Conservation (phyloP, 1,140 invertebrate genomes). For the Aphis craccivora region DNA sequence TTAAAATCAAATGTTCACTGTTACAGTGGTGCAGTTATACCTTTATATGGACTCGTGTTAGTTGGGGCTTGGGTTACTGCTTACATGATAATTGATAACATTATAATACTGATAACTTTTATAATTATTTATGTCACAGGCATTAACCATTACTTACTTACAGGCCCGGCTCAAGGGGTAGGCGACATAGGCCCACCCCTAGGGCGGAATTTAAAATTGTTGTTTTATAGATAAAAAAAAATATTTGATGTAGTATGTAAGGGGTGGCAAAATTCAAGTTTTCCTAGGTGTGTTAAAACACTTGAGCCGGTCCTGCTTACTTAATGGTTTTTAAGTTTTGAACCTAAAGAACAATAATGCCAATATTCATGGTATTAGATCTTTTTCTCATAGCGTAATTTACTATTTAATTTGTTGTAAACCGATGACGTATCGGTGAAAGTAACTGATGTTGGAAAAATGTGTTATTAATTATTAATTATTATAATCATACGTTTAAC, state of each 20-base stretch:
- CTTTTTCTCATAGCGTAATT: neutral
- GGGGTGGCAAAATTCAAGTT: no score
- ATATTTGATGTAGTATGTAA: no score
- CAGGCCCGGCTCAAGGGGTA: no score
- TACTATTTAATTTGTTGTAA: slow-evolving; percentile 19
- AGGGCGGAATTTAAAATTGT: no score
- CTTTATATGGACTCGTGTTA: neutral
- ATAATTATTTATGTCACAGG: neutral
- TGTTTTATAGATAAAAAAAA: no score
- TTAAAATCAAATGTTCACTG: neutral
- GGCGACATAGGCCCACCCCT: no score
- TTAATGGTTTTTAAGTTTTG: no score
- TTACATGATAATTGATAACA: neutral
- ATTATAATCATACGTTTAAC: slow-evolving; percentile 2
- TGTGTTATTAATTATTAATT: neutral
- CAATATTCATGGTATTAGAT: neutral
- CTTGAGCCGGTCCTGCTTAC: no score
- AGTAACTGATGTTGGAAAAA: neutral
- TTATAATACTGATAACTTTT: neutral
- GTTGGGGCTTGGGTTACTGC: neutral
- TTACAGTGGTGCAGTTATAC: neutral
- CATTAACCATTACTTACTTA: neutral
- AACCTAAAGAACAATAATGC: no score
- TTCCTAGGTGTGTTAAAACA: no score
- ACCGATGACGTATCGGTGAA: neutral